Base-by-base conservation (phyloP, 2,888 invertebrate species). In the Amphipoea oculea region DNA sequence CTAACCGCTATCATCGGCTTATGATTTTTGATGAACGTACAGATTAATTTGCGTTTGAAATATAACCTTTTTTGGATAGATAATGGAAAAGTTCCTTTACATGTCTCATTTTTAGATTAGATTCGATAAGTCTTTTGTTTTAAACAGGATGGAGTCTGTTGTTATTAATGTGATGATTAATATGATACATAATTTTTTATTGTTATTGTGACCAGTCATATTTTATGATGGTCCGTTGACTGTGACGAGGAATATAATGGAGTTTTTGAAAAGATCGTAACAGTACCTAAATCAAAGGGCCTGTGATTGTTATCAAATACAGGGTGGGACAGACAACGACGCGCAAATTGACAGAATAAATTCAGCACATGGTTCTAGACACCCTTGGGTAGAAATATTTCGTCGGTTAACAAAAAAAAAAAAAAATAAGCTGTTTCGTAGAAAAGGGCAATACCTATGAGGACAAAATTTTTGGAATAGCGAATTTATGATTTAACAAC, bases 101-200 rank as follows among this genome's bases (percentile, higher is more conserved):
- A 14, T 60, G 29, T 66, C 14, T 45, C 65, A 14, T 63, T 79
- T 73, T 63, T 48, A 78, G 77, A 83, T 63, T 36, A 65, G 6
- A n/a, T 72, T 66, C 5, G 60, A 79, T 85, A 79, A 76, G 23
- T 75, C 23, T 73, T 74, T 84, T 84, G 82, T 84, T 82, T 14
- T 23, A 66, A 73, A 48, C 78, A 73, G 84, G 84, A 84, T 57
- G 75, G 36, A 9, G 48, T n/a, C 42, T 54, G 36, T 36, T 54
- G 45, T 79, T 63, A 45, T 72, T 81, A 63, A 48, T 48, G 60
- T 40, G 63, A 78, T 74, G 82, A 82, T 78, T 66, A 75, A 29
- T 75, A 73, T 45, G 70, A 67, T 76, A 62, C 57, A 70, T 48
- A 12, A 48, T 51, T 71, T 57, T 76, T 63, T 65, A 9, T 5